Conservation (phyloP, 2,888 invertebrate genomes). For the Beris morrisii region DNA sequence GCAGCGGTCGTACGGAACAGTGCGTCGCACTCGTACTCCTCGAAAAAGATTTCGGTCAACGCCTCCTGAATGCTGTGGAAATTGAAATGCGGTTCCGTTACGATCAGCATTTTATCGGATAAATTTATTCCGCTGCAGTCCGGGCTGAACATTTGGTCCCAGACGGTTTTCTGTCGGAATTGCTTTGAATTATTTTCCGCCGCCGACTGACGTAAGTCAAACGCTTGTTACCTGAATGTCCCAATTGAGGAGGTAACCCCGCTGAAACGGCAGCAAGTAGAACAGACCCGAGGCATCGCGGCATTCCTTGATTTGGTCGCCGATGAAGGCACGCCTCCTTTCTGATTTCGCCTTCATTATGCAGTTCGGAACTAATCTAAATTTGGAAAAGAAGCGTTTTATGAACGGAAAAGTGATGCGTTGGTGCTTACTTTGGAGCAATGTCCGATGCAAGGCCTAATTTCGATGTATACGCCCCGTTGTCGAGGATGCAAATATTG, state of each 20-base stretch:
- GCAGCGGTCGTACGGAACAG: conserved; percentile 79
- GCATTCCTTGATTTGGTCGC: conserved; percentile 94
- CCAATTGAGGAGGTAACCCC: conserved; percentile 95
- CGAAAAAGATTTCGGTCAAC: conserved; percentile 94
- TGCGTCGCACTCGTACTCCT: conserved; percentile 91
- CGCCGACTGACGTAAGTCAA: not conserved
- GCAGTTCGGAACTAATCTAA: conserved; percentile 83
- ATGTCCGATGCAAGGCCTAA: conserved; percentile 73
- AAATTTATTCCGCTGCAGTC: conserved; percentile 79
- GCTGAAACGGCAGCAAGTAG: conserved; percentile 91
- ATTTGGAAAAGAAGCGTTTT: not conserved
- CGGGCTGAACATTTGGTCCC: conserved; percentile 92
- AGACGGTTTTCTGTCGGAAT: conserved; percentile 75
- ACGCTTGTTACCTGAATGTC: conserved; percentile 64
- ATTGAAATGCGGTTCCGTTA: conserved; percentile 95
- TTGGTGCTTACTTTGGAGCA: conserved; percentile 63
- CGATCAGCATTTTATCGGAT: conserved; percentile 75
- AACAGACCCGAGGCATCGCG: conserved; percentile 93
- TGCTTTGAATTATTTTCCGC: not conserved
- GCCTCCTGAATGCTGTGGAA: conserved; percentile 91
- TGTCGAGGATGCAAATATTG: conserved; percentile 69
- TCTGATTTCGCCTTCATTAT: conserved; percentile 99
- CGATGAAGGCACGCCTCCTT: conserved; percentile 88
- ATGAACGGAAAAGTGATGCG: conserved; percentile 21
- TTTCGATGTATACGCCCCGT: conserved; percentile 86